Evolutionary conservation across 2,113 vertebrate genomes (phyloP), one percentile per base, ranked within the genome.

Genomic region (Oreochromis tanganicae): DNA sequence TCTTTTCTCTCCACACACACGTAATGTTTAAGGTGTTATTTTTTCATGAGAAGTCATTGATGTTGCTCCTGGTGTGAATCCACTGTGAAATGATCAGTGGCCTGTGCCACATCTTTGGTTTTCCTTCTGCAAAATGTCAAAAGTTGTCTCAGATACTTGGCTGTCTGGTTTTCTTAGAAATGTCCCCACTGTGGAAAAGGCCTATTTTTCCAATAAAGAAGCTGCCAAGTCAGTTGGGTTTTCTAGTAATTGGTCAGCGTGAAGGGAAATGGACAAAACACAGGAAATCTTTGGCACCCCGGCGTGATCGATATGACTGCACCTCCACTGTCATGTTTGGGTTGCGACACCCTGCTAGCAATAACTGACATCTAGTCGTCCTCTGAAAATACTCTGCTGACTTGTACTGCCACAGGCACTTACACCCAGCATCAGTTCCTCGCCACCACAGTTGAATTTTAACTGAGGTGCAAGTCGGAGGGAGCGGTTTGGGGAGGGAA

Each of bases 281-380:
- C 24, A 78, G 46, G 59, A 68, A 68, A n/a, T 27, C 41, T 52
- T 56, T 29, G 73, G 50, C 54, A 19, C 11, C 50, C 34, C 5
- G 2, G 21, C 6, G 27, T 66, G 75, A 91, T 85, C 36, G 17
- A 82, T 89, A 82, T 73, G 52, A 73, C 82, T 54, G 27, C 63
- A 78, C 34, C 80, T 14, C 36, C 61, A 10, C 61, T 50, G 75
- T 85, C 79, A 71, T 41, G 43, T 88, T 80, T 88, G 80, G 81
- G 68, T 73, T 54, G 68, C 24, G 79, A 85, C 78, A 81, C 24
- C 57, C 88, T 80, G 83, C 88, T 71, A 92, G 88, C 82, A 71
- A 50, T 80, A 68, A 75, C 86, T 91, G 93, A 91, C 89, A 89
- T 93, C 84, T 32, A 79, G 81, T 79, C 29, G 75, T 92, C 92